Percentiles rank a stretch among this genome's conserved stretches.
phyloP scores from a whole-genome alignment of 2,797 vertebrate species.

The Mus spretus region DNA sequence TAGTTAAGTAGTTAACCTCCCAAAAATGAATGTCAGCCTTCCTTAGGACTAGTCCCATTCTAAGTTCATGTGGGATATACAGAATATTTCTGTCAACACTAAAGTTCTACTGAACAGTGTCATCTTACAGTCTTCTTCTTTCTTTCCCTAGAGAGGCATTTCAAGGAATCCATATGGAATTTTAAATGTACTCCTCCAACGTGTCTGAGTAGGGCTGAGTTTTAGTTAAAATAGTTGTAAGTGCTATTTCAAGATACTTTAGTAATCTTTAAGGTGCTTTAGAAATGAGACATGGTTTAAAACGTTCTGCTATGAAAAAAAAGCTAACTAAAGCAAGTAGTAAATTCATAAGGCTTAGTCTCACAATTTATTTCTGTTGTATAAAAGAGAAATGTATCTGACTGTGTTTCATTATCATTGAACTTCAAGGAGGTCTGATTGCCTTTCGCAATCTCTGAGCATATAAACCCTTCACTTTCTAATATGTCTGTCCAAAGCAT shows the following conservation, averaged over 20 bases:
- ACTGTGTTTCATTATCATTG: slow-evolving; percentile 8
- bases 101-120: neutral
- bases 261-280: neutral
- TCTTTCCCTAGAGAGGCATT: neutral
- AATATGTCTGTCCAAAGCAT: neutral
- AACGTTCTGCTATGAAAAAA: neutral
- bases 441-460: neutral
- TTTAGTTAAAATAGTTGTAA: slow-evolving; percentile 31
- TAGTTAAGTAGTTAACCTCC: slow-evolving; percentile 17
- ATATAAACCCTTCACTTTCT: neutral
- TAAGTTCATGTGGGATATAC: neutral
- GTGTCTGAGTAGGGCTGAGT: neutral
- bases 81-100: neutral
- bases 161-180: slow-evolving; percentile 11
- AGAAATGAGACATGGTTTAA: slow-evolving; percentile 1
- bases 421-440: neutral
- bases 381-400: neutral
- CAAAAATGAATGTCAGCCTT: slow-evolving; percentile 14
- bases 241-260: slow-evolving; percentile 7
- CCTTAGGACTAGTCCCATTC: neutral
- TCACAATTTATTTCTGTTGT: neutral
- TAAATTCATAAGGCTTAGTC: neutral
- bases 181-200: neutral
- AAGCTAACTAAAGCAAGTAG: neutral
- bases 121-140: neutral